Evolutionary conservation across 2,888 invertebrate species (phyloP), one percentile per base, ranked within the genome.

Genomic region (Thymelicus acteon): DNA sequence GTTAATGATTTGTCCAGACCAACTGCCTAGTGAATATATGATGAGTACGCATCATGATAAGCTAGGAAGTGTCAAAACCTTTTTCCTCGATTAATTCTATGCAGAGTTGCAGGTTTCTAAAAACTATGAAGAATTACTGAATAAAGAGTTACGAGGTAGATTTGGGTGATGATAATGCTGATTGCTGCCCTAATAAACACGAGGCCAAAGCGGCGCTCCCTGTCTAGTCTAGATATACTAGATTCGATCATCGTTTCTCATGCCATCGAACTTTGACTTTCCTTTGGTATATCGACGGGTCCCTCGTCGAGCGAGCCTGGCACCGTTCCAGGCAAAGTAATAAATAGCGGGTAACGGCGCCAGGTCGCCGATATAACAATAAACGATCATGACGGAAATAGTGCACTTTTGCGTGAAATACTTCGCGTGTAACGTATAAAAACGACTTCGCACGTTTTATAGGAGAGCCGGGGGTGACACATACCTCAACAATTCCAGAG

Each of bases 191-290:
- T 54, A 54, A 54, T 54, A 31, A 6, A 24, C 19, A 54, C 54
- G 10, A 52, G 19, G 19, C 19, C 19, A 8, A 52, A 52, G 8
- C 19, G 52, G 52, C 19, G 52, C 12, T 54, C 2, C 8, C 7
- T 19, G 19, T 54, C 24, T 54, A 24, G 54, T 54, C 54, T 54
- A 54, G 31, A 31, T 31, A 31, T 31, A 31, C 31, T 31, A 31
- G 54, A 54, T 54, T 6, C 37, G 13, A 57, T 12, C 64, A 49
- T 48, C 47, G 64, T 57, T 70, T 64, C 69, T 71, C 76, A 85
- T 85, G 88, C 87, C 88, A 85, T 87, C 90, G 89, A 92, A 91
- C 91, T 91, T 89, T 88, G 90, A 86, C 91, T 92, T 91, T 92
- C 87, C 87, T 88, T 86, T 87, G 87, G 89, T 83, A 82, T 85